Conservation (phyloP, 2,113 vertebrate genomes). For the Psettodes erumei region DNA sequence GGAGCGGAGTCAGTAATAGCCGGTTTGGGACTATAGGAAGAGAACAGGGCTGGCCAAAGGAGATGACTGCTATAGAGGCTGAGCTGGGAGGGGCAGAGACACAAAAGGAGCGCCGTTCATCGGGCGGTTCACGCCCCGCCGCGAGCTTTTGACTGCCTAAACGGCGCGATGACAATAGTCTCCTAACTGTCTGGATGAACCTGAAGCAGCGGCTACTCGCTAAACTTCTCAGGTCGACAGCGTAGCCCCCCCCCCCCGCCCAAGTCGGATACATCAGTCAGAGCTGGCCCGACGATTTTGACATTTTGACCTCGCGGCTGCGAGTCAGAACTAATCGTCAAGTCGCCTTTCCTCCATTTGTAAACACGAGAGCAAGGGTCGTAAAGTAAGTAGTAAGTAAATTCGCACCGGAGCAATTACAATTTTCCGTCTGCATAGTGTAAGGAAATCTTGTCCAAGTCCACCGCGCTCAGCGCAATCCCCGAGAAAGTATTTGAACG, state of each 20-base stretch:
- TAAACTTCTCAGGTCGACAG: not conserved
- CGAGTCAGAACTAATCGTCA: not conserved
- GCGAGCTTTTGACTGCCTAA: too few relatives aligned
- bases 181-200: not conserved
- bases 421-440: not conserved
- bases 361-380: not conserved
- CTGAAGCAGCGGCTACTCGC: not conserved
- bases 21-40: slow-evolving; percentile 10
- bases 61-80: slow-evolving; percentile 14
- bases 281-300: not conserved
- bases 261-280: not conserved
- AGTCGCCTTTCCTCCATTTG: not conserved
- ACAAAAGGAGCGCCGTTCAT: slow-evolving; percentile 22
- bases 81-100: slow-evolving; percentile 13
- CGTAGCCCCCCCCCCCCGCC: not conserved
- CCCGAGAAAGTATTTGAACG: slow-evolving; percentile 27
- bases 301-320: not conserved
- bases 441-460: not conserved
- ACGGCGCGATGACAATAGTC: not conserved
- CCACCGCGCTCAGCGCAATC: not conserved
- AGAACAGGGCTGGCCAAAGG: slow-evolving; percentile 9
- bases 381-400: too few relatives aligned
- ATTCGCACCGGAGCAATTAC: not conserved
- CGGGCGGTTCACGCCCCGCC: not conserved
- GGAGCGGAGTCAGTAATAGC: slow-evolving; percentile 13